Conservation (phyloP, 2,888 invertebrate species). For the Lasiommata megera region DNA sequence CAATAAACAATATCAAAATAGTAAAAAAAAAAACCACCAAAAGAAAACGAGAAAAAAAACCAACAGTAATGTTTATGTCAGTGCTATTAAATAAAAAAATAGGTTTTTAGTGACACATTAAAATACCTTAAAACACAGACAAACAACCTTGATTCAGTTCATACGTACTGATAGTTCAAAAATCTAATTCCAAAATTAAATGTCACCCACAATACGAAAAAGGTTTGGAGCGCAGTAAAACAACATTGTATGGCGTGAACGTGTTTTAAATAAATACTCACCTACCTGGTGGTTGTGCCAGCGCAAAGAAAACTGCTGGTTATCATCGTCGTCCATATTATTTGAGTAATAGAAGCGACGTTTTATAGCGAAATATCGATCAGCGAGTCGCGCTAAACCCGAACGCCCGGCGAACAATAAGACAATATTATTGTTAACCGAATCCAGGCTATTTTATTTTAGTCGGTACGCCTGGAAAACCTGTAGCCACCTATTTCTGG, state of each 20-base stretch:
- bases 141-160: not conserved
- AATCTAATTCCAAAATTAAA: slow-evolving; percentile 10
- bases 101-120: slow-evolving; percentile 13
- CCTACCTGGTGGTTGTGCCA: slow-evolving; percentile 92
- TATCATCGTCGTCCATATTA: slow-evolving; percentile 82
- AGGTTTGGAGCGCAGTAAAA: slow-evolving; percentile 13
- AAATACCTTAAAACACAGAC: slow-evolving; percentile 6
- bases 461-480: slow-evolving; percentile 81
- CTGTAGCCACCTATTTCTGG: slow-evolving; percentile 82
- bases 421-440: slow-evolving; percentile 80
- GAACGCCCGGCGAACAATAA: slow-evolving; percentile 43
- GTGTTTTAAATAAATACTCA: slow-evolving; percentile 64
- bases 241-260: slow-evolving; percentile 38
- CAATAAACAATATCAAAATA: not conserved
- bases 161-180: not conserved
- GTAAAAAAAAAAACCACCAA: not conserved
- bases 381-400: slow-evolving; percentile 56
- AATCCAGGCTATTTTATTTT: slow-evolving; percentile 82
- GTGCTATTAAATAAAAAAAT: not conserved
- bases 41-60: slow-evolving; percentile 9
- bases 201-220: slow-evolving; percentile 4
- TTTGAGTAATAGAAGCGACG: slow-evolving; percentile 45
- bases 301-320: slow-evolving; percentile 91
- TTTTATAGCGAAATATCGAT: slow-evolving; percentile 9
- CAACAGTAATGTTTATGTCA: not conserved